Conservation (phyloP, 2,797 vertebrate genomes). For the Pipistrellus pygmaeus region DNA sequence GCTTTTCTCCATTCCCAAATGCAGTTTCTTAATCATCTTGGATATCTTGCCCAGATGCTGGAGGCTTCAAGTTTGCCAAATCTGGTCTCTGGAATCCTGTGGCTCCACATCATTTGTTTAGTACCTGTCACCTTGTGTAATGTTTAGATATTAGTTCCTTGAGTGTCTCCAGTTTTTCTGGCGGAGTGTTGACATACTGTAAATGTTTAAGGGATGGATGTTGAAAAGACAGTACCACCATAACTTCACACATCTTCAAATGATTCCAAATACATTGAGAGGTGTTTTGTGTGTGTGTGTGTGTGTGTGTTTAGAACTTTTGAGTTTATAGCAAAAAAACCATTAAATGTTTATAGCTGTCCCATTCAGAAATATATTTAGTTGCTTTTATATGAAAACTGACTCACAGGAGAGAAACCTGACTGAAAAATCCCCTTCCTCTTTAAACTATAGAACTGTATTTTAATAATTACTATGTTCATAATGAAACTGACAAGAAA, state of each 20-base stretch:
- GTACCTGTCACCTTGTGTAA: background rate
- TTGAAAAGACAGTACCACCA: background rate
- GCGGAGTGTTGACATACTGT: background rate
- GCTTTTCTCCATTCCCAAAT: background rate
- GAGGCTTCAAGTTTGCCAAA: background rate
- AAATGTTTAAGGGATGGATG: background rate
- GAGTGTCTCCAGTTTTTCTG: background rate
- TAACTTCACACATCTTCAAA: background rate
- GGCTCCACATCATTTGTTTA: background rate
- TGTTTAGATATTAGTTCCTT: background rate
- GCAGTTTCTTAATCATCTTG: background rate
- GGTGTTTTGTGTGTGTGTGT: too few relatives aligned
- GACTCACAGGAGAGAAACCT: background rate
- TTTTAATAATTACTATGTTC: background rate
- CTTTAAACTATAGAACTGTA: background rate
- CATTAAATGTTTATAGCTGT: background rate
- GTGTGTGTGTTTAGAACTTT: too few relatives aligned
- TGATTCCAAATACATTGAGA: background rate
- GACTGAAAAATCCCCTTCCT: background rate
- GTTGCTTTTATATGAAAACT: slow-evolving; percentile 6
- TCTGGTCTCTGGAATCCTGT: background rate
- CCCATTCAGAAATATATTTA: background rate
- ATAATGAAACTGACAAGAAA: background rate
- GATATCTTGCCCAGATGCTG: background rate
- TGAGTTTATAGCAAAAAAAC: too few relatives aligned